Evolutionary conservation across 92 coral and sea anemone species (phyloP).

Genomic region (Epizoanthus ramosus): DNA sequence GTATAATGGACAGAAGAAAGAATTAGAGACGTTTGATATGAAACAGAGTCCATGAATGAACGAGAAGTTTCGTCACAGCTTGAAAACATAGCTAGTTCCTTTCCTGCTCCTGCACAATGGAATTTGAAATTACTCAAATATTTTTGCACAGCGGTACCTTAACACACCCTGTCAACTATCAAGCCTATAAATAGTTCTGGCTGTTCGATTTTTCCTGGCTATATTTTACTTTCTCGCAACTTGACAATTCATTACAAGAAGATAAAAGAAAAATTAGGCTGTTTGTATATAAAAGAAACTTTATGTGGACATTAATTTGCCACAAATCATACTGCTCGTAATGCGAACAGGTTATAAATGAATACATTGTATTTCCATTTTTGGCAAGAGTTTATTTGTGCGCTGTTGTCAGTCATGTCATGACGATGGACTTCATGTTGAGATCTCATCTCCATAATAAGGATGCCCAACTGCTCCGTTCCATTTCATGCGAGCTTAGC

Average conservation of each 20-base stretch:
- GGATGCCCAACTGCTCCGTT: conserved; percentile 13
- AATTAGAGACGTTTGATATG: not conserved
- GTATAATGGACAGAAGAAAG: not conserved
- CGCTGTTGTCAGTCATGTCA: not conserved
- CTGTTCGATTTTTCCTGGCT: conserved; percentile 7
- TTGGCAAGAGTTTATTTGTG: conserved; percentile 22
- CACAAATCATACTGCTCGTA: not conserved
- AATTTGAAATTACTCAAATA: conserved; percentile 42
- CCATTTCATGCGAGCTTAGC: conserved; percentile 21
- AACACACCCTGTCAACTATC: not conserved
- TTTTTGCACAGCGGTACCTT: conserved; percentile 37
- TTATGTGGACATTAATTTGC: not conserved
- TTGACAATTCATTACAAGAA: not conserved
- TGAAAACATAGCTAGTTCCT: conserved; percentile 18
- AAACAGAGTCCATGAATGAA: conserved; percentile 10
- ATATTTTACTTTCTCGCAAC: not conserved
- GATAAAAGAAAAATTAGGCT: conserved; percentile 5
- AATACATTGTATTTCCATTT: conserved; percentile 31
- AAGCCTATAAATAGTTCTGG: not conserved
- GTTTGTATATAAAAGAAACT: not conserved
- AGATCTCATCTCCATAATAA: conserved; percentile 39
- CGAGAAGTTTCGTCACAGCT: conserved; percentile 33
- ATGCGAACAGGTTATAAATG: not conserved
- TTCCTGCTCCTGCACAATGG: conserved; percentile 24
- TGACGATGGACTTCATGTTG: conserved; percentile 26